Base-by-base conservation (phyloP, 2,113 vertebrate species). In the Megaptera novaeangliae region DNA sequence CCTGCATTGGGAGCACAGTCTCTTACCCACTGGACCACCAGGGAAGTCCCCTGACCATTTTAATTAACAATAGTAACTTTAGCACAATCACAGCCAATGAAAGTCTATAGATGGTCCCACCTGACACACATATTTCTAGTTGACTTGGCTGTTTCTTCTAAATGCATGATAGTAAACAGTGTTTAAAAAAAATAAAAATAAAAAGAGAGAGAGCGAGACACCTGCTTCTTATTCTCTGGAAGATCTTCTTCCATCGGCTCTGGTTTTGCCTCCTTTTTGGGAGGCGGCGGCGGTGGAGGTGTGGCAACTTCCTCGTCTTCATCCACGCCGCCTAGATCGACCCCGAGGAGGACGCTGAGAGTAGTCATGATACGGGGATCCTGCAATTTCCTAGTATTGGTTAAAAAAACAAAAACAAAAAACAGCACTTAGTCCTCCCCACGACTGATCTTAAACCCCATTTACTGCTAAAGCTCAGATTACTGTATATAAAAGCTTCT, bases 331-430 rank as follows among this genome's bases (percentile, higher is more conserved):
- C 99, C 99, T 64, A 99, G 98, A 95, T 99, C 99, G 0, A 99
- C 98, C 0, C 99, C 99, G 3, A 99, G 99, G 78, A 99, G 98
- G 75, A 99, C 99, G 25, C 99, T 99, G 1, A 99, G 99, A 1
- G 99, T 99, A 4, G 99, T 99, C 99, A 99, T 99, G 85, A 99
- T 99, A 68, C 99, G 98, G 8, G 99, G 99, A 96, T 99, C 99
- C 93, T 99, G 99, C 74, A 99, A 98, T 97, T 99, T 99, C 95
- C 99, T 99, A 63, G 34, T 8, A 23, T 29, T 34, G 6, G 71
- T 39, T n/a, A 68, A 57, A 55, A 74, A 18, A 21, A 18, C 49
- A n/a, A 52, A 57, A 49, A 75, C 14, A 18, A 20, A 63, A 49
- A 52, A 63, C 1, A 39, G 23, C 27, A 6, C 57, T n/a, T 25